A percentile compares a stretch with the other conserved stretches of the same genome.
These are phyloP conservation scores for Herpailurus yagouaroundi DNA, from an alignment of 2,113 vertebrate genomes.

Conservation along the genomic window DNA sequence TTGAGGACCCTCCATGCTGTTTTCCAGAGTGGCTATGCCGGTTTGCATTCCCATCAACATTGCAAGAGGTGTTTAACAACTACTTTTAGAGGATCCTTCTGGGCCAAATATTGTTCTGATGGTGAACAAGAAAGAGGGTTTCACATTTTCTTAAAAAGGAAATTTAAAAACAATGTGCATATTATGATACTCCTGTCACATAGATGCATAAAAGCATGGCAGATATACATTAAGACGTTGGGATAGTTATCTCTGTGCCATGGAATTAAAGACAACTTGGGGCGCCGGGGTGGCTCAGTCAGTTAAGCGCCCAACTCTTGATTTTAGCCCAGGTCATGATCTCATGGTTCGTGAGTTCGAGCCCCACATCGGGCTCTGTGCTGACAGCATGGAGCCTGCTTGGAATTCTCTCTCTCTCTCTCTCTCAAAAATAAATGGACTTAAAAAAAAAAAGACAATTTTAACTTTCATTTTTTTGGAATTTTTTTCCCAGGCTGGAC, in stretches of 20 bases:
- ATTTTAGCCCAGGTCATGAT: too few relatives aligned
- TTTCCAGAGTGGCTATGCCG: background rate
- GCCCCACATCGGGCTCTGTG: too few relatives aligned
- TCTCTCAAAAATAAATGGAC: too few relatives aligned
- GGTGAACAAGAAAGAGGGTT: background rate
- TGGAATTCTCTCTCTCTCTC: too few relatives aligned
- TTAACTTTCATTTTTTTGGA: background rate
- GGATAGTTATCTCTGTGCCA: background rate
- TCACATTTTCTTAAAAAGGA: background rate
- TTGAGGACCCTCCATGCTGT: background rate
- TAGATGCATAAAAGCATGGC: background rate
- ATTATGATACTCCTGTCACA: background rate
- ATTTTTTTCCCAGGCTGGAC: background rate
- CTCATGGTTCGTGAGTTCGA: too few relatives aligned
- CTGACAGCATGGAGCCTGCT: too few relatives aligned
- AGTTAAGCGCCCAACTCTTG: too few relatives aligned
- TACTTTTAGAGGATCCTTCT: background rate
- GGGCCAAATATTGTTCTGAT: background rate
- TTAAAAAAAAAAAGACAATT: background rate
- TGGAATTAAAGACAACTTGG: background rate
- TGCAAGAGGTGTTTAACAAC: background rate
- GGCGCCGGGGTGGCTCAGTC: too few relatives aligned
- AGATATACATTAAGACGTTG: background rate
- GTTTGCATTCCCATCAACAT: background rate
- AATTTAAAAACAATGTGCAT: background rate